These are phyloP conservation scores for Corythoichthys intestinalis DNA, from an alignment of 2,113 vertebrate genomes.

Conservation along the genomic window DNA sequence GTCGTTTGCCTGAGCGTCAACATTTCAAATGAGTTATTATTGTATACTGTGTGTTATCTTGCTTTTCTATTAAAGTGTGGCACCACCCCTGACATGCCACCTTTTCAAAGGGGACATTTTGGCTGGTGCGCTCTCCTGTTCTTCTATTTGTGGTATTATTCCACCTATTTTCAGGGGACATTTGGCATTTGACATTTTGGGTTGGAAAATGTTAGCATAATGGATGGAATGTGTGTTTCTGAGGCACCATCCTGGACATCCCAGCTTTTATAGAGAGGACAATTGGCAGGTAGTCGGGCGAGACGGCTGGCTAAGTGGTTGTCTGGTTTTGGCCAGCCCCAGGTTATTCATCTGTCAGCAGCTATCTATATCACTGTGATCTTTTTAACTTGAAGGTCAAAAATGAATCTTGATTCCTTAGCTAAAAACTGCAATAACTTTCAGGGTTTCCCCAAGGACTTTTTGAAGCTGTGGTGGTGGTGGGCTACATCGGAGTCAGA, in stretches of 20 bases:
- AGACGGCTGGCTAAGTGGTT: too few relatives aligned
- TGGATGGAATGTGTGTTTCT: not conserved
- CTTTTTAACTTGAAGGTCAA: constrained; percentile 51
- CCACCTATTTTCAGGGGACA: constrained; percentile 3
- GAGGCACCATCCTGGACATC: too few relatives aligned
- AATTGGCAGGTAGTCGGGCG: too few relatives aligned
- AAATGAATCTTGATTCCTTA: constrained; percentile 18
- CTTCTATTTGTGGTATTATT: not conserved
- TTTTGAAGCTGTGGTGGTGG: too few relatives aligned
- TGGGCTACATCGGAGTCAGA: too few relatives aligned
- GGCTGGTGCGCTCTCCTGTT: not conserved
- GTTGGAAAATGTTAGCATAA: not conserved
- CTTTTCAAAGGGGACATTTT: not conserved
- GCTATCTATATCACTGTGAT: constrained; percentile 6
- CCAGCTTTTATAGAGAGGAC: too few relatives aligned
- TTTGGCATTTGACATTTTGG: not conserved
- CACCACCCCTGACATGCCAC: not conserved
- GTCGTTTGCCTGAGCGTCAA: constrained; percentile 7
- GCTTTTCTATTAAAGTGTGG: not conserved
- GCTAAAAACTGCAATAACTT: too few relatives aligned
- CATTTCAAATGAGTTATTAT: constrained; percentile 8
- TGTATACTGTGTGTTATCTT: not conserved
- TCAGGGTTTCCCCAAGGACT: too few relatives aligned
- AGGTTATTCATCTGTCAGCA: too few relatives aligned
- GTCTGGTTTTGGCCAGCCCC: too few relatives aligned